Base-by-base conservation (phyloP, 2,113 vertebrate species). In the Orycteropus afer region DNA sequence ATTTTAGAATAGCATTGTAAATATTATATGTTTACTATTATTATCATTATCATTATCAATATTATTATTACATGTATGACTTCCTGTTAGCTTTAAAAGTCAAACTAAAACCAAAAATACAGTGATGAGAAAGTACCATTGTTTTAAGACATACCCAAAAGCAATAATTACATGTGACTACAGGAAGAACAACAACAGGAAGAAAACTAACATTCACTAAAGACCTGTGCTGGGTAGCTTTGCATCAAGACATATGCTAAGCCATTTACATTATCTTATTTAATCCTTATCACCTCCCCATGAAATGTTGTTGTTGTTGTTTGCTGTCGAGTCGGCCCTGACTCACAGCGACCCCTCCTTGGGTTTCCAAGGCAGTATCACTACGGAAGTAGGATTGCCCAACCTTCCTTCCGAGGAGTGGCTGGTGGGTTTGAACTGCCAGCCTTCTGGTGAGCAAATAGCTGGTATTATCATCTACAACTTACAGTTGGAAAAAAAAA, bases 1-100 rank as follows among this genome's bases (percentile, higher is more conserved):
- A 8, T 91, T 65, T 91, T 51, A 80, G 53, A 88, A 69, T 73
- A 89, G 25, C 11, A 78, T 45, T 82, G 3, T 88, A 80, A 96
- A 84, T 73, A 84, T 63, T 86, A 40, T 55, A 15, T 89, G 15
- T n/a, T 49, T 81, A 47, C 37, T 82, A 25, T 63, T 76, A 29
- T 59, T 42, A 15, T 65, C 76, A 20, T 47, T n/a, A n/a, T n/a
- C n/a, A n/a, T n/a, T n/a, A n/a, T n/a, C n/a, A n/a, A n/a, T 63
- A 1, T 63, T 88, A 71, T 94, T 51, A 51, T 74, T 77, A 93
- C 78, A 49, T 59, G 34, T 49, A 15, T 76, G 37, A 5, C 92
- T 92, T 69, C 69, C 69, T 76, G 11, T 79, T 79, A 87, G 15
- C 17, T 65, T 74, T 42, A 74, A 10, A 95, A 86, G 5, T 51